These are phyloP conservation scores for Matsumurasca onukii DNA, from an alignment of 1,140 invertebrate genomes.

Conservation along the genomic window DNA sequence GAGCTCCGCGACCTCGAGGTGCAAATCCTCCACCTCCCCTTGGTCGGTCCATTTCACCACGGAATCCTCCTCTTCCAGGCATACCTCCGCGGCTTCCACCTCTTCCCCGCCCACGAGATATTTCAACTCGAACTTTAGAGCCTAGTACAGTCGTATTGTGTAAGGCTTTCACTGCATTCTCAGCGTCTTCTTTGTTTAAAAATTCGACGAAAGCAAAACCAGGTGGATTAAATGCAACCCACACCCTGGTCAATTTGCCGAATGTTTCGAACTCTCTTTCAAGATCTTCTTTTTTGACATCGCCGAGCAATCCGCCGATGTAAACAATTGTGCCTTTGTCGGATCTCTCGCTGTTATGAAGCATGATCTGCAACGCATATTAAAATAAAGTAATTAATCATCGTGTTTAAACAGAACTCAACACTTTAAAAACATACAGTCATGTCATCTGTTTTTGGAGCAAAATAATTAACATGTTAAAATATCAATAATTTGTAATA, in stretches of 20 bases:
- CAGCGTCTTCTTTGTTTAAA: conserved; percentile 91
- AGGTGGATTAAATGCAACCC: conserved; percentile 92
- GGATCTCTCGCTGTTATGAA: conserved; percentile 37
- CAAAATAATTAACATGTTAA: no score
- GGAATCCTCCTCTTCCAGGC: conserved; percentile 55
- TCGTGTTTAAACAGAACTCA: no score
- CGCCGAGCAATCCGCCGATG: conserved; percentile 78
- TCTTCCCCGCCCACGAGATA: conserved; percentile 69
- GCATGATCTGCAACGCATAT: conserved; percentile 7
- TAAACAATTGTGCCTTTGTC: conserved; percentile 70
- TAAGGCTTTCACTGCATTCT: conserved; percentile 87
- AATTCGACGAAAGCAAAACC: conserved; percentile 99
- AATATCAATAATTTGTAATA: no score
- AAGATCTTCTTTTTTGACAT: conserved; percentile 84
- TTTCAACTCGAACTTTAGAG: conserved; percentile 78
- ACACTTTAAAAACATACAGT: no score
- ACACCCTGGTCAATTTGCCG: conserved; percentile 92
- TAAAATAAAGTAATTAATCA: neutral
- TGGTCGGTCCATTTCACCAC: conserved; percentile 50
- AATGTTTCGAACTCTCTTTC: conserved; percentile 85
- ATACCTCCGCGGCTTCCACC: conserved; percentile 54
- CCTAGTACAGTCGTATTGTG: conserved; percentile 85
- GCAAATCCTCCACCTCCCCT: conserved; percentile 51
- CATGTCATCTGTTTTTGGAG: no score
- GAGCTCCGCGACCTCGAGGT: conserved; percentile 33